Base-by-base conservation (phyloP, 2,113 vertebrate species). In the Catharus fuscescens region DNA sequence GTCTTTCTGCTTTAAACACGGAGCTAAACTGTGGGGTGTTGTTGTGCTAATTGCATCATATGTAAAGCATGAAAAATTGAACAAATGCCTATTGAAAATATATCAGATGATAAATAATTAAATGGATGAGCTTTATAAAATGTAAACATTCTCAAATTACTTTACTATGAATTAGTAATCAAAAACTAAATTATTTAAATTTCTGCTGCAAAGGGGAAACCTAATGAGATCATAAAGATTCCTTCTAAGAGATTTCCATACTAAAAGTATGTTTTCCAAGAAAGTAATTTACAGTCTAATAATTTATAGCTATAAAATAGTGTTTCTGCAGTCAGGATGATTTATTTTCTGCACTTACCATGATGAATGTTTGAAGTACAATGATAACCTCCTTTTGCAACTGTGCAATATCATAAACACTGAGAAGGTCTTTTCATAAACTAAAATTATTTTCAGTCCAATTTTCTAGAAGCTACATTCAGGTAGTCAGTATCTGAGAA, bases 161-260 rank as follows among this genome's bases (percentile, higher is more conserved):
- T 91, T 96, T 71, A 8, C 15, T 28, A 93, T 96, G 86, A 95
- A 96, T 96, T 95, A 92, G 72, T 92, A 96, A 96, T 95, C 44
- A 70, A 82, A 83, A 92, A 7, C 17, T 96, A 92, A 96, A 95
- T 93, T 96, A 96, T 96, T 96, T 91, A 96, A 79, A 92, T 92
- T 92, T 91, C 42, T 94, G 25, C 42, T 3, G 12, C 80, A 88
- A 92, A 80, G 34, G 26, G 23, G 34, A 88, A 94, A 91, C 3
- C 54, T 91, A 93, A 95, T 92, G 72, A 92, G 67, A 92, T 59
- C 86, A 82, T 96, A 94, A 96, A 95, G 70, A 82, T 73, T 92
- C 76, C 45, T 71, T 80, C 25, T n/a, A 69, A 84, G 52, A 93
- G 50, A 92, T 89, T 81, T 89, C 64, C 62, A 80, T 28, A 62